Percentiles rank a stretch among this genome's conserved stretches.
Conservation (phyloP, 2,888 invertebrate species). For the Dynastes hyllus region DNA sequence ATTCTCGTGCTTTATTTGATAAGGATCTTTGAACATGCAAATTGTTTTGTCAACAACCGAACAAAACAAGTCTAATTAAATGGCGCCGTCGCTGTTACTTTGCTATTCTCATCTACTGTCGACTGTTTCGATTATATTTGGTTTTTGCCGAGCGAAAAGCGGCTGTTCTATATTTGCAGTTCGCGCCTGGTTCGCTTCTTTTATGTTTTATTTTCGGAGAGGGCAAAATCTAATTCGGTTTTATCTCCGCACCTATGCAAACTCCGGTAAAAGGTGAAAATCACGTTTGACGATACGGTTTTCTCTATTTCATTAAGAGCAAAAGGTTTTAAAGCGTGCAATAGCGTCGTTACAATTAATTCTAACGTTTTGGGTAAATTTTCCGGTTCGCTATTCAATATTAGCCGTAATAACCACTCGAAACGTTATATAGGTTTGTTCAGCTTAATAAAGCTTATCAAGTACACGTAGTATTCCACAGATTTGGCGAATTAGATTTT, state of each 20-base stretch:
- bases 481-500: no score
- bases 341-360: conserved; percentile 8
- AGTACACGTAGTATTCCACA: no score
- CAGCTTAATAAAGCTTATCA: no score
- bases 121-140: conserved; percentile 37
- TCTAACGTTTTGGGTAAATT: neutral
- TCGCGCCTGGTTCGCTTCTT: neutral
- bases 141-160: conserved; percentile 12
- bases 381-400: conserved; percentile 3
- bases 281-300: conserved; percentile 14
- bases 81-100: conserved; percentile 17
- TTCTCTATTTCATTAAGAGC: neutral
- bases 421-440: neutral
- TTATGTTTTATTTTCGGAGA: conserved; percentile 15
- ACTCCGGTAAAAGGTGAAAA: conserved; percentile 8
- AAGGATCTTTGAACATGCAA: conserved; percentile 39
- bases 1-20: conserved; percentile 41
- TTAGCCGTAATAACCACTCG: neutral
- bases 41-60: conserved; percentile 41
- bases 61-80: conserved; percentile 41
- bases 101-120: conserved; percentile 31
- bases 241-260: conserved; percentile 1
- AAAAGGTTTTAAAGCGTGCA: neutral
- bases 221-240: conserved; percentile 10
- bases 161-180: neutral